Conservation (phyloP, 2,113 vertebrate genomes). For the Beaufortia kweichowensis region DNA sequence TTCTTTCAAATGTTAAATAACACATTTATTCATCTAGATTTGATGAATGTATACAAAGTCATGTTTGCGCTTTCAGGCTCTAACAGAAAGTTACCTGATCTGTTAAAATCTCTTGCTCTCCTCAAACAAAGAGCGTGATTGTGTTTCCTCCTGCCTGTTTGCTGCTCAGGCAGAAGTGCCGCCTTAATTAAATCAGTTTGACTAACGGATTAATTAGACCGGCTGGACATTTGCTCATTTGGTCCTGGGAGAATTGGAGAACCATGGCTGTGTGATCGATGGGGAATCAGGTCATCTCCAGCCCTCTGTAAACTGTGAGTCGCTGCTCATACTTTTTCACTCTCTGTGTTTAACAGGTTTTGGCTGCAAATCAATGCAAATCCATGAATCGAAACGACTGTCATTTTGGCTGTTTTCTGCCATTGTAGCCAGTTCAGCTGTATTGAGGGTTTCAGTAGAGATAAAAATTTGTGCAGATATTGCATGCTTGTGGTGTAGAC, state of each 20-base stretch:
- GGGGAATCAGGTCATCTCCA: constrained; percentile 16
- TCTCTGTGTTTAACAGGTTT: constrained; percentile 2
- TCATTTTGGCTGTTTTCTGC: constrained; percentile 8
- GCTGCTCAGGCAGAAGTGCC: constrained; percentile 40
- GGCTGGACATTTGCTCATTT: constrained; percentile 18
- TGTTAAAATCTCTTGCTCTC: constrained; percentile 6
- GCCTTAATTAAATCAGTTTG: constrained; percentile 45
- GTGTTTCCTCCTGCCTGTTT: constrained; percentile 25
- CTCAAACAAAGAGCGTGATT: constrained; percentile 22
- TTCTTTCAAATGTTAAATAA: neutral
- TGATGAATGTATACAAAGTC: neutral
- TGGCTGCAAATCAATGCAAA: constrained; percentile 12
- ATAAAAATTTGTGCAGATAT: neutral
- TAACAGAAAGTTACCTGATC: neutral
- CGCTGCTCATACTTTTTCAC: neutral
- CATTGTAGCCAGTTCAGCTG: constrained; percentile 5
- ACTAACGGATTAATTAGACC: constrained; percentile 48
- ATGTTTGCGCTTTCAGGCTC: neutral
- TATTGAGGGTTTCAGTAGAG: constrained; percentile 1
- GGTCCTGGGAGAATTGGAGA: constrained; percentile 21
- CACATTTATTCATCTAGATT: neutral
- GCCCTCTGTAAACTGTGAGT: constrained; percentile 3
- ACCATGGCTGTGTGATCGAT: neutral
- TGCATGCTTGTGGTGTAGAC: neutral
- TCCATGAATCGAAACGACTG: constrained; percentile 8